These are phyloP conservation scores for Talpa occidentalis DNA, from an alignment of 2,113 vertebrate genomes.

Conservation along the genomic window DNA sequence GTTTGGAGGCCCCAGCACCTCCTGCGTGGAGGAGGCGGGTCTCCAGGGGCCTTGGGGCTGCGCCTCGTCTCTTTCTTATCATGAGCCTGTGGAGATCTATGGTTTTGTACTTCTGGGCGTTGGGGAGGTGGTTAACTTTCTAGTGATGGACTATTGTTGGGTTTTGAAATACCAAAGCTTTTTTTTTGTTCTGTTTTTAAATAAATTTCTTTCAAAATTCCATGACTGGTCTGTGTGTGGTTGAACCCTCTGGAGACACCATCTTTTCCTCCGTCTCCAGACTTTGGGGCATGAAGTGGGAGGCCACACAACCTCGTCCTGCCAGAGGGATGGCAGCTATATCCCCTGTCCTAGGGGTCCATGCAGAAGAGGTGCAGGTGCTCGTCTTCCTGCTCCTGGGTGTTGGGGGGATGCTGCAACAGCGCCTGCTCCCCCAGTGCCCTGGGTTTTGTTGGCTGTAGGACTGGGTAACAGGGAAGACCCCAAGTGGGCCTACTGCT, in stretches of 20 bases:
- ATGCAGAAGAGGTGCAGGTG: not conserved
- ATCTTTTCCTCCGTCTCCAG: not conserved
- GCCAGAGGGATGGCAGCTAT: too few species aligned
- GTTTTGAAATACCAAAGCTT: conserved; percentile 89
- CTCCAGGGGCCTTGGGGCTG: not conserved
- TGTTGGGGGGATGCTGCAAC: not conserved
- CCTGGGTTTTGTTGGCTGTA: not conserved
- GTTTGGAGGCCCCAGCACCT: not conserved
- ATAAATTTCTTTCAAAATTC: conserved; percentile 86
- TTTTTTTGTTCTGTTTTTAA: conserved; percentile 85
- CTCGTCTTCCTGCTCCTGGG: not conserved
- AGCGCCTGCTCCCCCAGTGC: not conserved
- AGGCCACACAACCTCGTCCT: not conserved
- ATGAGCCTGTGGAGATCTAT: conserved; percentile 60
- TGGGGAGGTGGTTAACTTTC: conserved; percentile 77
- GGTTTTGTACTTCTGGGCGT: conserved; percentile 78
- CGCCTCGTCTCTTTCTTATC: conserved; percentile 48
- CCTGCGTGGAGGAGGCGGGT: not conserved
- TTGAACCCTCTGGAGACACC: not conserved
- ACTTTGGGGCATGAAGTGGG: not conserved
- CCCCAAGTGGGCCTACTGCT: not conserved
- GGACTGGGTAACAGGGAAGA: not conserved
- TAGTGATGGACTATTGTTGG: conserved; percentile 82
- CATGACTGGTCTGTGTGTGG: conserved; percentile 21
- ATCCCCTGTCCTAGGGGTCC: not conserved